A percentile compares a stretch with the other conserved stretches of the same genome.
Conservation (phyloP, 1,140 invertebrate genomes). For the Acyrthosiphon pisum region DNA sequence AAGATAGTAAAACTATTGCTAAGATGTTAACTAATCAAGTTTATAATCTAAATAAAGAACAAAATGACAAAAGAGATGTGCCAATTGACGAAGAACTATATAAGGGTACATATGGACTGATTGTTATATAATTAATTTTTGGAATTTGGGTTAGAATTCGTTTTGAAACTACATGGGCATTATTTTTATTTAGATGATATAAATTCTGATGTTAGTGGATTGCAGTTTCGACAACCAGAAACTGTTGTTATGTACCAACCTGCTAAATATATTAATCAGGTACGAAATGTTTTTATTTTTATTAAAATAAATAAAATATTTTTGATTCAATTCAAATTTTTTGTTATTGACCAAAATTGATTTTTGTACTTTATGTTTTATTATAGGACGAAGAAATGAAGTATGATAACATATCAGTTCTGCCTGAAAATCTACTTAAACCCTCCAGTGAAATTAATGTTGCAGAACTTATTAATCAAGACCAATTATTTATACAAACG, state of each 20-base stretch:
- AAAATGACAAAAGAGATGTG: conserved; percentile 67
- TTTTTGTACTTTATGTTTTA: neutral
- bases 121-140: neutral
- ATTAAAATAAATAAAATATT: neutral
- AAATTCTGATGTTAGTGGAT: conserved; percentile 36
- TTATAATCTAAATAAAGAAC: conserved; percentile 69
- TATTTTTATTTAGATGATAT: conserved; percentile 45
- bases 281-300: neutral
- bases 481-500: conserved; percentile 18
- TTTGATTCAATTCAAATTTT: neutral
- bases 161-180: neutral
- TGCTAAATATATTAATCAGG: conserved; percentile 42
- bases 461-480: conserved; percentile 52
- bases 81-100: conserved; percentile 49
- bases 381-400: conserved; percentile 47
- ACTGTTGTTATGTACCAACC: conserved; percentile 47
- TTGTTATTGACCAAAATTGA: neutral
- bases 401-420: neutral
- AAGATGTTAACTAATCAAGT: conserved; percentile 89
- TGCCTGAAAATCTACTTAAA: neutral
- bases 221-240: conserved; percentile 50
- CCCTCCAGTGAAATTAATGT: conserved; percentile 52
- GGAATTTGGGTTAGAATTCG: neutral
- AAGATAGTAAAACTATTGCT: conserved; percentile 87
- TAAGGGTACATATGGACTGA: conserved; percentile 10